Evolutionary conservation across 2,888 invertebrate genomes (phyloP).

Genomic region (Yponomeuta evonymella): DNA sequence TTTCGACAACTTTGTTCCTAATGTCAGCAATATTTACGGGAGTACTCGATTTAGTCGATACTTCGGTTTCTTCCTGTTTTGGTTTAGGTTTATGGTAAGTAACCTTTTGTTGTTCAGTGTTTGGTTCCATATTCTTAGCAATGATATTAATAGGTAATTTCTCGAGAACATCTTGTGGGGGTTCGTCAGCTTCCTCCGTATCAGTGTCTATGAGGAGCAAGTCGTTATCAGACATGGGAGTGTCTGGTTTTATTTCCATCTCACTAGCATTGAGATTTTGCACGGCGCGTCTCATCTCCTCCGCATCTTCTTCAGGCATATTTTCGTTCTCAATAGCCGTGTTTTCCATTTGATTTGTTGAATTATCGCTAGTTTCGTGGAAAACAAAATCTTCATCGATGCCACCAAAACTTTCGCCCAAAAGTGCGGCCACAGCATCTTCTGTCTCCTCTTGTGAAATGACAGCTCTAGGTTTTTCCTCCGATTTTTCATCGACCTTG

Average conservation of each 20-base stretch:
- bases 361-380: constrained; percentile 45
- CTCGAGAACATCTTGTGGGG: constrained; percentile 58
- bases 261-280: constrained; percentile 85
- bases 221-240: constrained; percentile 89
- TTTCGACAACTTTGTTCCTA: constrained; percentile 21
- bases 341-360: constrained; percentile 71
- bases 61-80: constrained; percentile 29
- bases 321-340: constrained; percentile 66
- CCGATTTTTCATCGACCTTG: constrained; percentile 75
- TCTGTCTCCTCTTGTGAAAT: constrained; percentile 96
- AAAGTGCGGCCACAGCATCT: constrained; percentile 91
- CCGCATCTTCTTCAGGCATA: constrained; percentile 83
- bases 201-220: constrained; percentile 91
- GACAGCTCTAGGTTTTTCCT: constrained; percentile 87
- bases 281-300: constrained; percentile 90
- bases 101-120: constrained; percentile 46
- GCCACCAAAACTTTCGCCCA: constrained; percentile 90
- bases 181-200: constrained; percentile 84
- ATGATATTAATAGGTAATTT: constrained; percentile 58
- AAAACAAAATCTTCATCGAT: constrained; percentile 64
- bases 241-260: constrained; percentile 86
- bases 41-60: constrained; percentile 21
- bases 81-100: constrained; percentile 71
- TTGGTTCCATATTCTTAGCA: constrained; percentile 45
- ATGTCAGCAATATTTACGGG: constrained; percentile 52